Percentiles rank a stretch among this genome's conserved stretches.
phyloP scores from a whole-genome alignment of 2,888 invertebrate genomes.

The Sminthurinus aureus region DNA sequence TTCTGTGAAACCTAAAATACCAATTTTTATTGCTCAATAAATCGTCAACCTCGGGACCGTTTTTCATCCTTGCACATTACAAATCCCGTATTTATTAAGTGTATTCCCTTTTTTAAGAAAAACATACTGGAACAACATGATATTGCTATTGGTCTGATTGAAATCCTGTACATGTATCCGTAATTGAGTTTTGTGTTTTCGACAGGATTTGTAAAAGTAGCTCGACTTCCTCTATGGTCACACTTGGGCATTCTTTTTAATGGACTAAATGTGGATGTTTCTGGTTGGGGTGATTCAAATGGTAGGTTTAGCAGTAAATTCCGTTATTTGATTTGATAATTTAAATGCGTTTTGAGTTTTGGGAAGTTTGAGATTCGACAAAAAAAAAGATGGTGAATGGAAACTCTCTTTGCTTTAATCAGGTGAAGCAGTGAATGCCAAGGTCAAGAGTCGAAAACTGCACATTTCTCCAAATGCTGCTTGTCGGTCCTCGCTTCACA shows the following conservation, averaged over 20 bases:
- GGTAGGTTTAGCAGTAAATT: neutral
- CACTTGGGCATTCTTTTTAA: neutral
- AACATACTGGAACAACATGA: too few species aligned
- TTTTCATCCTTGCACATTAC: too few species aligned
- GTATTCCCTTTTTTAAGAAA: too few species aligned
- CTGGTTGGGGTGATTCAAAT: constrained; percentile 33
- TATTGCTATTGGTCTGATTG: too few species aligned
- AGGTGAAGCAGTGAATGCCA: constrained; percentile 1
- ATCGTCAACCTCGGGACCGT: too few species aligned
- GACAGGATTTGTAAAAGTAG: constrained; percentile 21
- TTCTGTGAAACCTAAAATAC: too few species aligned
- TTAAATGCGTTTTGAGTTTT: too few species aligned
- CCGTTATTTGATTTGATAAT: too few species aligned
- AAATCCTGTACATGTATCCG: too few species aligned
- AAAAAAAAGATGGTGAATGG: neutral
- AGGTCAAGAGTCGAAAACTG: neutral
- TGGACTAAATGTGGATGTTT: constrained; percentile 15
- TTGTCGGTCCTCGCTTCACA: constrained; percentile 6
- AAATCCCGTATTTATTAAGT: too few species aligned
- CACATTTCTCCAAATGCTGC: neutral
- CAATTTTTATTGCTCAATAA: too few species aligned
- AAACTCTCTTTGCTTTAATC: neutral
- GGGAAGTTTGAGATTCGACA: too few species aligned
- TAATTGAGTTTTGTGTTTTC: neutral
- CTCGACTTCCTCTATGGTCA: constrained; percentile 29